Evolutionary conservation across 2,113 vertebrate species (phyloP), one percentile per base, ranked within the genome.

Genomic region (Acanthisitta chloris): DNA sequence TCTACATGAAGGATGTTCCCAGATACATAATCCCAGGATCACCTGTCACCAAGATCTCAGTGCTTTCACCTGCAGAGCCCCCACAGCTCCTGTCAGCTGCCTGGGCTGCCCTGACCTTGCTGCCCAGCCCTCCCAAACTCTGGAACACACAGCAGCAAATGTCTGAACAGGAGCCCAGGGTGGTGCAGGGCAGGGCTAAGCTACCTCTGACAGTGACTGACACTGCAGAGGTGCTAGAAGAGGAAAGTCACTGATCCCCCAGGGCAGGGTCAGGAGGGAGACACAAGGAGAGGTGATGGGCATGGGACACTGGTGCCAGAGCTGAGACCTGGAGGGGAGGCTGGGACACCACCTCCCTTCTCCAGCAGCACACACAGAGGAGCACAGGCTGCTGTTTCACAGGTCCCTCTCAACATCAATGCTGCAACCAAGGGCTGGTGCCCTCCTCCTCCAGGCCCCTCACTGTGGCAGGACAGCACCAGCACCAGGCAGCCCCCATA

Each of bases 401-500:
- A 73, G 51, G 16, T 85, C 46, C 40, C 71, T 58, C 40, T 42
- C 34, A 52, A 14, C 0, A 0, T 1, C 14, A 5, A 25, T 1
- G 1, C 29, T 26, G 12, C 48, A 69, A 48, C 45, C 40, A 49
- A 71, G 34, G 59, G 21, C 59, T 17, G 38, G 42, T 2, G 2
- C 8, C 33, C 40, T 43, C 33, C 45, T 57, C 23, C 43, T n/a
- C n/a, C n/a, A n/a, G 54, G 61, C 25, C 51, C 36, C 43, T 26
- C 0, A 0, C 54, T 13, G 3, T 3, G 1, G 57, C 26, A 84
- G 36, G 28, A 55, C 5, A 8, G 61, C 45, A 52, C 16, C n/a
- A n/a, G n/a, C n/a, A n/a, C n/a, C n/a, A 1, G 1, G 49, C 45
- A 85, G 36, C 36, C 25, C 28, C 34, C 19, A 5, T 1, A 0